These are phyloP conservation scores for Anneissia japonica DNA, from an alignment of 35 echinoderm and acorn worm species.

Conservation along the genomic window DNA sequence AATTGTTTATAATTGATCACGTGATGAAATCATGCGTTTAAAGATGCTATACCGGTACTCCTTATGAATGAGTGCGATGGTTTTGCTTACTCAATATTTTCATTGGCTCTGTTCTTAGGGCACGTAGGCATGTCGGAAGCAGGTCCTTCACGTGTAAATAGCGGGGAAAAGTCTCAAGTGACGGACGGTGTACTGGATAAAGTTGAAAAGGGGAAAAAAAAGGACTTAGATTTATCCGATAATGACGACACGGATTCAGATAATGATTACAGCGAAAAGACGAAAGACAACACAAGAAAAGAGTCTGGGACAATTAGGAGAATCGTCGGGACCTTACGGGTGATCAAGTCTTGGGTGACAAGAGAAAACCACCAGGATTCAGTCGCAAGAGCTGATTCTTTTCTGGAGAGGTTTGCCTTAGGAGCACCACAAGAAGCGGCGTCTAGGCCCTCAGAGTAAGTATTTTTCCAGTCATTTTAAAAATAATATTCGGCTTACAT, in stretches of 20 bases:
- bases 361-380: constrained; percentile 41
- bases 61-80: too few species aligned
- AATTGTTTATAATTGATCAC: too few species aligned
- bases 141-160: not conserved
- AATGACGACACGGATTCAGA: not conserved
- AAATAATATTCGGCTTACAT: too few species aligned
- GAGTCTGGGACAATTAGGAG: not conserved
- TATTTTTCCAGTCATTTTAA: not conserved
- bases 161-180: not conserved
- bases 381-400: constrained; percentile 78
- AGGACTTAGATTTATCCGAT: not conserved
- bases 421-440: constrained; percentile 61
- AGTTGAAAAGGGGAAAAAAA: not conserved
- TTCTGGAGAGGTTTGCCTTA: constrained; percentile 84
- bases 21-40: too few species aligned
- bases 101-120: too few species aligned
- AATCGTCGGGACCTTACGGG: constrained; percentile 22
- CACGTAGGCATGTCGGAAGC: not conserved
- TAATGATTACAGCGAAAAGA: not conserved
- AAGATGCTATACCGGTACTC: too few species aligned
- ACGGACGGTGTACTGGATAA: not conserved
- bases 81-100: too few species aligned
- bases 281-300: not conserved
- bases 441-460: not conserved
- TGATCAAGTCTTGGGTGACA: constrained; percentile 91